Percentiles rank a stretch among this genome's conserved stretches.
Conservation (phyloP, 2,113 vertebrate genomes). For the Dipodomys merriami region DNA sequence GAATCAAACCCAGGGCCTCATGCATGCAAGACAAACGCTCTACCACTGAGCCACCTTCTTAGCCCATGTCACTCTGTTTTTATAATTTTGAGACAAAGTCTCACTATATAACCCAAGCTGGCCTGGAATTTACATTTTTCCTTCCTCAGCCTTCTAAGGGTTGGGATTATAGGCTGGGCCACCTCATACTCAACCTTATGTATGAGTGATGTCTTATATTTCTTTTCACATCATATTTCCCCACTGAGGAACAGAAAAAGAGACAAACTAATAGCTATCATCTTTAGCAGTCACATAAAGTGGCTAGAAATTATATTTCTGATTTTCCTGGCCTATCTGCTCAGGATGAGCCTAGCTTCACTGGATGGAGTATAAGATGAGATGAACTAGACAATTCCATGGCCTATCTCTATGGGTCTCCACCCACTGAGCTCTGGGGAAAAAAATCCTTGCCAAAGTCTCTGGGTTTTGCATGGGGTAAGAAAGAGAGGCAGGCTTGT, state of each 20-base stretch:
- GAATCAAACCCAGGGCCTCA: too few species aligned
- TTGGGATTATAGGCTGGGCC: neutral
- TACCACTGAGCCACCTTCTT: too few species aligned
- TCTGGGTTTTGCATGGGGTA: too few species aligned
- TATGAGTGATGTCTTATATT: neutral
- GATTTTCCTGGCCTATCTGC: neutral
- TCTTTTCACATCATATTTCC: neutral
- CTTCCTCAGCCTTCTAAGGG: neutral
- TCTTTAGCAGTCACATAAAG: neutral
- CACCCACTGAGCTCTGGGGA: neutral
- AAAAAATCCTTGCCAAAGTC: neutral
- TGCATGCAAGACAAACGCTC: too few species aligned
- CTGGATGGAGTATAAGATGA: neutral
- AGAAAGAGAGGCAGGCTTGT: fast-evolving
- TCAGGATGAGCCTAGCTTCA: neutral
- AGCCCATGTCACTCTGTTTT: too few species aligned
- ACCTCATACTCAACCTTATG: neutral
- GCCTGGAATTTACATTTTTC: neutral
- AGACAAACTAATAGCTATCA: fast-evolving
- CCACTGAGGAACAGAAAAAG: neutral
- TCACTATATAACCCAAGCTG: neutral
- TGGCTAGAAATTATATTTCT: neutral
- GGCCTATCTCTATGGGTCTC: neutral
- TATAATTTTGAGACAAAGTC: neutral
- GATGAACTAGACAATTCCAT: neutral